Evolutionary conservation across 2,113 vertebrate genomes (phyloP).

Genomic region (Clarias macrocephalus): DNA sequence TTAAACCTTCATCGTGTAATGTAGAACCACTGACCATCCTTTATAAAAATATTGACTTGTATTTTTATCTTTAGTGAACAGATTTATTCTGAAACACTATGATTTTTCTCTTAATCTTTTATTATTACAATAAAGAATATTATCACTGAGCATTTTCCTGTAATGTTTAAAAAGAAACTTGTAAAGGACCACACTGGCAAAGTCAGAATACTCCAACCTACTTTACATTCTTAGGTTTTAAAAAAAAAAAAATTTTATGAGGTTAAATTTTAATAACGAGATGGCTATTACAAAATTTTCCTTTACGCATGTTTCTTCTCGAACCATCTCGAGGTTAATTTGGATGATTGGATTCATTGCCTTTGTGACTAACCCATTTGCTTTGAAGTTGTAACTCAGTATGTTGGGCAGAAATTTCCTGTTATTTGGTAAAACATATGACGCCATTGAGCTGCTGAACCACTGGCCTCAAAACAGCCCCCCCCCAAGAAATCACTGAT

Average conservation of each 20-base stretch:
- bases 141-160: neutral
- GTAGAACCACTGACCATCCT: neutral
- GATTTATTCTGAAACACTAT: neutral
- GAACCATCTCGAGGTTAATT: neutral
- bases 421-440: neutral
- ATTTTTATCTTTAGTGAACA: neutral
- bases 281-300: neutral
- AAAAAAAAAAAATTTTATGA: too few relatives aligned
- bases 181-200: neutral
- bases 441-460: neutral
- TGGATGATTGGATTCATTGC: neutral
- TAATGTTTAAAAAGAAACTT: neutral
- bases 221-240: neutral
- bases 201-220: neutral
- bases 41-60: neutral
- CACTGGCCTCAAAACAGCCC: neutral
- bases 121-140: neutral
- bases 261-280: neutral
- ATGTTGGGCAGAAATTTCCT: neutral
- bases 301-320: neutral
- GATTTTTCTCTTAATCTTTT: neutral
- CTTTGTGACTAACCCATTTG: neutral
- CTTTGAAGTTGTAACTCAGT: neutral
- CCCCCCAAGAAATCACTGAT: neutral
- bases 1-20: neutral